Evolutionary conservation across 92 coral and sea anemone genomes (phyloP).

Genomic region (Palythoa heliodiscus): DNA sequence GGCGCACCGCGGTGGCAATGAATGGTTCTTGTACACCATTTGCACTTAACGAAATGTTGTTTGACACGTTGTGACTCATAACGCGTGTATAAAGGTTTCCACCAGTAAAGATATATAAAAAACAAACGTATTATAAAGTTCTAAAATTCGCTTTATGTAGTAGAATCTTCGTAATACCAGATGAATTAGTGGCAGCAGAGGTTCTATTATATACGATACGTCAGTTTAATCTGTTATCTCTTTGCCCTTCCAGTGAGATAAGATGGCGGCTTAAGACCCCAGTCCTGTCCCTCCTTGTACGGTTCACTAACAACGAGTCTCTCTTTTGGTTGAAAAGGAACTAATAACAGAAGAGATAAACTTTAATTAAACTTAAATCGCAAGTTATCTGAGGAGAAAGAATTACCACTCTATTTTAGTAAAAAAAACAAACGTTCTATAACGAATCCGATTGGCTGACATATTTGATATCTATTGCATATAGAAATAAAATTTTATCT

Average conservation of each 20-base stretch:
- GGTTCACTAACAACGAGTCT: neutral
- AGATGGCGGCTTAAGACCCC: neutral
- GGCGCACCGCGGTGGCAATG: constrained; percentile 5
- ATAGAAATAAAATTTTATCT: too few relatives aligned
- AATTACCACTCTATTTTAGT: too few relatives aligned
- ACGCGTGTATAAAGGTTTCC: neutral
- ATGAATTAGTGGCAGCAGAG: too few relatives aligned
- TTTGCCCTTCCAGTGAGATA: neutral
- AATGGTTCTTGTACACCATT: neutral
- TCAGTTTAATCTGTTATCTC: neutral
- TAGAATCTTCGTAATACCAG: too few relatives aligned
- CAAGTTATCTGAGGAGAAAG: too few relatives aligned
- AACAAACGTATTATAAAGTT: neutral
- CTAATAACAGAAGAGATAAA: neutral
- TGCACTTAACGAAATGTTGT: neutral
- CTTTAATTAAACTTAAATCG: neutral
- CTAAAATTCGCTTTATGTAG: too few relatives aligned
- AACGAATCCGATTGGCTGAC: too few relatives aligned
- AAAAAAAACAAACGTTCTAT: too few relatives aligned
- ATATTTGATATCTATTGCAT: too few relatives aligned
- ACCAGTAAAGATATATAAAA: neutral
- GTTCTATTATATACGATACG: too few relatives aligned
- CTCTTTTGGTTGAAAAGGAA: neutral
- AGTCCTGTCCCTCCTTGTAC: neutral
- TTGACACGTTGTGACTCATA: neutral